phyloP scores from a whole-genome alignment of 2,888 invertebrate genomes.

The Pherbina coryleti region DNA sequence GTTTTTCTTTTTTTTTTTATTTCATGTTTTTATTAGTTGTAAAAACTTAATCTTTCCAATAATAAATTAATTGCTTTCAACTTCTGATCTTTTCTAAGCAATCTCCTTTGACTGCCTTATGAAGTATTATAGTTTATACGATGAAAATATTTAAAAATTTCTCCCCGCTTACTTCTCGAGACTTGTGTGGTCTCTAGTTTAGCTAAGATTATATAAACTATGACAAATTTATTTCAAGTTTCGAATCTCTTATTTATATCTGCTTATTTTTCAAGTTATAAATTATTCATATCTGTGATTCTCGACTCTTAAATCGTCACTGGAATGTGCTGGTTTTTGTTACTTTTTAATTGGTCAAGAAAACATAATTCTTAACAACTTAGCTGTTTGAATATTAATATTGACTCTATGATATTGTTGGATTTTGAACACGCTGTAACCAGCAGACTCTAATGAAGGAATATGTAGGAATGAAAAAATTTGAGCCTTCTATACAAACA shows the following conservation, averaged over 20 bases:
- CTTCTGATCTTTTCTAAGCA: constrained; percentile 21
- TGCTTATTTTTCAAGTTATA: not conserved
- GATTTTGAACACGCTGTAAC: not conserved
- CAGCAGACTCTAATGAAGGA: too few relatives aligned
- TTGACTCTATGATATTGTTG: not conserved
- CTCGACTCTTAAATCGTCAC: not conserved
- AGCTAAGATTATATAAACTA: constrained; percentile 52
- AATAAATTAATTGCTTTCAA: constrained; percentile 60
- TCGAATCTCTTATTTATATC: constrained; percentile 2
- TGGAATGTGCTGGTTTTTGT: not conserved
- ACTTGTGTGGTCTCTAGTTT: not conserved
- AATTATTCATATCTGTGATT: not conserved
- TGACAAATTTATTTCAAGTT: constrained; percentile 63
- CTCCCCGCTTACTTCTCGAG: not conserved
- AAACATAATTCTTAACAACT: not conserved
- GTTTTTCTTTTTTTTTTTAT: not conserved
- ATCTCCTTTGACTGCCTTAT: not conserved
- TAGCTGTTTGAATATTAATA: not conserved
- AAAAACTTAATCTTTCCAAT: constrained; percentile 57
- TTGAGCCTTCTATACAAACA: too few relatives aligned
- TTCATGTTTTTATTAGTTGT: constrained; percentile 17
- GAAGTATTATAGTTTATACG: not conserved
- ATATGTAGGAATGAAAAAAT: too few relatives aligned
- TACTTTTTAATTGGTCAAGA: not conserved
- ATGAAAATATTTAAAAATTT: too few relatives aligned